Percentiles rank a stretch among this genome's conserved stretches.
Evolutionary conservation across 2,113 vertebrate species (phyloP).

Genomic region (Ictalurus furcatus): DNA sequence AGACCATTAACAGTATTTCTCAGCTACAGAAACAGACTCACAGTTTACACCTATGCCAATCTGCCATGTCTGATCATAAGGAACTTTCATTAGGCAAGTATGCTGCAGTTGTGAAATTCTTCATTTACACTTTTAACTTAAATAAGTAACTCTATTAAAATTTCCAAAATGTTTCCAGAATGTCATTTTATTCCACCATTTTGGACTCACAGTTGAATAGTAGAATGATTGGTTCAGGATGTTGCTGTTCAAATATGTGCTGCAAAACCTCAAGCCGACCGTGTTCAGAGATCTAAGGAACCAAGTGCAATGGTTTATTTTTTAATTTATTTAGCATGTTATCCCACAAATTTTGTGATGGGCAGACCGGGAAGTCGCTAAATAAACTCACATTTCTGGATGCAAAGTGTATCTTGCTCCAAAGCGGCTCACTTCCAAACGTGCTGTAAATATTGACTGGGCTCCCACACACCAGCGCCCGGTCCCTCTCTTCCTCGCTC

Average conservation of each 20-base stretch:
- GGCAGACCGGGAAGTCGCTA: neutral
- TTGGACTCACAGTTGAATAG: neutral
- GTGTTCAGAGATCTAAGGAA: neutral
- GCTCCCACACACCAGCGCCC: slow-evolving; percentile 49
- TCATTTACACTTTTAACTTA: slow-evolving; percentile 28
- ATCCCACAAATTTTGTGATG: neutral
- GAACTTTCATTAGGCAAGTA: slow-evolving; percentile 21
- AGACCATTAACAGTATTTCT: neutral
- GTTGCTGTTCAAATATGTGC: neutral
- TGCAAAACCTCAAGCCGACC: neutral
- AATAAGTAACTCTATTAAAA: neutral
- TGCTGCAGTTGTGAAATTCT: slow-evolving; percentile 7
- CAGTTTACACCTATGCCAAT: slow-evolving; percentile 3
- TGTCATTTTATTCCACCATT: neutral
- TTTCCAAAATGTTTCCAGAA: neutral
- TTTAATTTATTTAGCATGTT: neutral
- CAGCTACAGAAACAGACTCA: neutral
- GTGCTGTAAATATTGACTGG: slow-evolving; percentile 74
- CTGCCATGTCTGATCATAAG: neutral
- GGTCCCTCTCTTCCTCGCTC: slow-evolving; percentile 60
- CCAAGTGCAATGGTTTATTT: neutral
- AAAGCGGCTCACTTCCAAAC: slow-evolving; percentile 64
- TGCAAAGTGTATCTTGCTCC: slow-evolving; percentile 56
- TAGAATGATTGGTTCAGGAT: neutral
- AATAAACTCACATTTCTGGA: slow-evolving; percentile 39